Evolutionary conservation across 2,113 vertebrate species (phyloP).

Genomic region (Phrynosoma platyrhinos): DNA sequence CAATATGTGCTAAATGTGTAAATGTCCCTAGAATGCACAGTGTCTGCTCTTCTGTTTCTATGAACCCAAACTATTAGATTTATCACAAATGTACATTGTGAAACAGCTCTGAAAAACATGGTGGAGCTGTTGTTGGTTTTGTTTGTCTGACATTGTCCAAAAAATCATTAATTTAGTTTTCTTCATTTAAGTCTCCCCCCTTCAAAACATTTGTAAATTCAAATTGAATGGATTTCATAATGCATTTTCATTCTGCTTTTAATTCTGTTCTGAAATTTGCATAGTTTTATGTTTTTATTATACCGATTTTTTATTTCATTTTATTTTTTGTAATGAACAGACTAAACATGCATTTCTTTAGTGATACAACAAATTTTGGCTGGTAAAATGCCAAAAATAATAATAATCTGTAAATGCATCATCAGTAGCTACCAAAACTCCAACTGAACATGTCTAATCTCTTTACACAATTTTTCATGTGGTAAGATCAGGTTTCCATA

Average conservation of each 20-base stretch:
- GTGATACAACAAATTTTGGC: background rate
- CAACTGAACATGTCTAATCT: background rate
- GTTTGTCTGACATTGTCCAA: background rate
- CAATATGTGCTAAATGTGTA: background rate
- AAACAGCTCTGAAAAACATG: background rate
- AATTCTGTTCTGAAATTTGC: background rate
- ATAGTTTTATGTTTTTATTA: background rate
- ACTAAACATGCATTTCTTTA: background rate
- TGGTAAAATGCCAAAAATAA: conserved; percentile 2
- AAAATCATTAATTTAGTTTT: background rate
- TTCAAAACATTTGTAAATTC: background rate
- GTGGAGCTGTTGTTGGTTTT: background rate
- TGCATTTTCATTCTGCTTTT: background rate
- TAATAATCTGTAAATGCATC: background rate
- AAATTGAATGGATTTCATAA: background rate
- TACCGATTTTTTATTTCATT: background rate
- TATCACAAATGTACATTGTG: background rate
- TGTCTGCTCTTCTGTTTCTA: background rate
- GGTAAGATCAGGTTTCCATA: background rate
- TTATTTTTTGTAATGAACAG: background rate
- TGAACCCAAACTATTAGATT: background rate
- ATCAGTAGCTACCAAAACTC: background rate
- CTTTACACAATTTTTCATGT: background rate
- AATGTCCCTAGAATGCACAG: background rate
- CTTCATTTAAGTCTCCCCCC: background rate